Conservation (phyloP, 2,888 invertebrate species). For the Cordilura impudica region DNA sequence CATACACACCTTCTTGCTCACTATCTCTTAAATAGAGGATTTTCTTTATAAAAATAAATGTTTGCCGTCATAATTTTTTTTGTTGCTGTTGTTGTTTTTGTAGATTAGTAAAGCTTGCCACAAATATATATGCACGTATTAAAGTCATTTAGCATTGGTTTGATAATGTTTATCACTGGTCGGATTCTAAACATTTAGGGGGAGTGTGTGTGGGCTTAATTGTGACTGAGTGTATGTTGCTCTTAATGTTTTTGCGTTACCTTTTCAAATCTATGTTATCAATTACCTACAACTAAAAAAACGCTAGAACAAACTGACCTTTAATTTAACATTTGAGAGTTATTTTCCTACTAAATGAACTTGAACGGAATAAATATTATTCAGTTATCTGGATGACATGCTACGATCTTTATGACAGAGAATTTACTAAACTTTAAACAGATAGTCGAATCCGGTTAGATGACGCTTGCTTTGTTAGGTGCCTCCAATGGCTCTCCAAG, state of each 20-base stretch:
- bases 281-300: too few species aligned
- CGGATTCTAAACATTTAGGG: background rate
- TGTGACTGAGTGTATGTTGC: conserved; percentile 7
- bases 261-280: conserved; percentile 16
- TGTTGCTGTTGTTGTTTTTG: background rate
- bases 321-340: too few species aligned
- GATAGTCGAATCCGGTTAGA: too few species aligned
- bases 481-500: too few species aligned
- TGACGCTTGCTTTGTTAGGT: too few species aligned
- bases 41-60: background rate
- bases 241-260: conserved; percentile 50
- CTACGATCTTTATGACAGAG: too few species aligned
- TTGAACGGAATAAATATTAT: too few species aligned
- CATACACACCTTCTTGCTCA: background rate
- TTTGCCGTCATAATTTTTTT: conserved; percentile 33
- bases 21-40: background rate
- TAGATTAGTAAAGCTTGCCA: background rate
- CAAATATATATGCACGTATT: background rate
- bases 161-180: conserved; percentile 6
- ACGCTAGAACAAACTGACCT: too few species aligned
- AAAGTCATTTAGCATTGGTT: background rate
- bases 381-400: too few species aligned
- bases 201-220: background rate
- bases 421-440: too few species aligned
- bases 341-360: too few species aligned